Base-by-base conservation (phyloP, 1,140 invertebrate species). In the Sitobion miscanthi region DNA sequence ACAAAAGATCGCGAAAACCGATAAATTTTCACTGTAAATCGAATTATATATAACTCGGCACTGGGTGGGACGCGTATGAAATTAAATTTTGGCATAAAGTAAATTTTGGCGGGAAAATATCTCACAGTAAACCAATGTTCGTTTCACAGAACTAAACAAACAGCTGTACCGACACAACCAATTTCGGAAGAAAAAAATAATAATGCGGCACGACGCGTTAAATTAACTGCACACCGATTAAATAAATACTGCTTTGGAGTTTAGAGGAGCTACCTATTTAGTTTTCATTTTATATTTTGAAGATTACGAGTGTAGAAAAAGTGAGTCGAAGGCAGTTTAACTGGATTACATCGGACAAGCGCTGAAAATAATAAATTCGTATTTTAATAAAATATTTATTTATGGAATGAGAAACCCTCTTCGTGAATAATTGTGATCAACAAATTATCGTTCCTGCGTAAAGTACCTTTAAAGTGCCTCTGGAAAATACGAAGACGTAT, bases 331-430 rank as follows among this genome's bases (percentile, higher is more conserved):
- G 62, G 14, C n/a, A 77, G 30, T 35, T 77, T n/a, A 77, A 77
- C 62, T 77, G 62, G 23, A 86, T 86, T 25, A 86, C 9, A 47
- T 85, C 7, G 38, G 82, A 85, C 42, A 45, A 86, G 83, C 38
- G 83, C 21, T 86, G 11, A 86, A 47, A 45, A 14, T 45, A 86
- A 86, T 86, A 45, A 86, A 86, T 45, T 42, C 11, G 7, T 25
- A 42, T 86, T 45, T 42, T 86, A 47, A 86, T 45, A 42, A 86
- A 86, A 86, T 86, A 86, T 86, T 42, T 86, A 86, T 86, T 47
- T 30, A 86, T 54, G 21, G 9, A 86, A 47, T 11, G 25, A 86
- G 42, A 85, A 85, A 77, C 62, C 5, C 62, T n/a, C n/a, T n/a
- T 17, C 30, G 14, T 77, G 62, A 77, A n/a, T 77, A 77, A 77